Base-by-base conservation (phyloP, 2,888 invertebrate species). In the Loripinus fragilis region DNA sequence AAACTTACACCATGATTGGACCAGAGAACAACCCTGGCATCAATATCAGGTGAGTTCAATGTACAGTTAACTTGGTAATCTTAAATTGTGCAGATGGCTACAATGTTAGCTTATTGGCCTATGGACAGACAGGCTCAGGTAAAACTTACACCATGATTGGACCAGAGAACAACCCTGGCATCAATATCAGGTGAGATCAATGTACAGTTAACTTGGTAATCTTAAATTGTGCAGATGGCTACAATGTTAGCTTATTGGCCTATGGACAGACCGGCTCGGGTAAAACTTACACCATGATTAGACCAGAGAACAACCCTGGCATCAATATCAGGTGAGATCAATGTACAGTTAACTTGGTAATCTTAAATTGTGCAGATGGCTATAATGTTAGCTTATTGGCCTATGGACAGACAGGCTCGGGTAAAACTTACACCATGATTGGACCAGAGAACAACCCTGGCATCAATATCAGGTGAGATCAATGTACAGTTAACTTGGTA, bases 61-160 rank as follows among this genome's bases (percentile, higher is more conserved):
- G n/a, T n/a, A n/a, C n/a, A n/a, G n/a, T n/a, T n/a, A n/a, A n/a
- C n/a, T n/a, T n/a, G n/a, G n/a, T n/a, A n/a, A n/a, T n/a, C n/a
- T n/a, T n/a, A n/a, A n/a, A n/a, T n/a, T 93, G 93, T 89, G 93
- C 92, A 65, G 93, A 93, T 86, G 93, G 93, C 3, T 93, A 93
- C 86, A 93, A 93, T 85, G 93, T 93, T 7, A 92, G 92, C 80
- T 88, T 93, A 77, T 80, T 93, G 83, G 93, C 93, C 1, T 93
- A 93, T 76, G 93, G 93, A 69, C 93, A 93, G 85, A 93, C 93
- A 17, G 93, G 93, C 7, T 92, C 92, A 17, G 93, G 93, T 35
- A 93, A 93, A 85, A 93, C 93, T 1, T 92, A 88, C 86, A 93
- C 93, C 35, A 93, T 93, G 93, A 93, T 92, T 89, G 93, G 93